Base-by-base conservation (phyloP, 2,797 vertebrate species). In the Avahi laniger region DNA sequence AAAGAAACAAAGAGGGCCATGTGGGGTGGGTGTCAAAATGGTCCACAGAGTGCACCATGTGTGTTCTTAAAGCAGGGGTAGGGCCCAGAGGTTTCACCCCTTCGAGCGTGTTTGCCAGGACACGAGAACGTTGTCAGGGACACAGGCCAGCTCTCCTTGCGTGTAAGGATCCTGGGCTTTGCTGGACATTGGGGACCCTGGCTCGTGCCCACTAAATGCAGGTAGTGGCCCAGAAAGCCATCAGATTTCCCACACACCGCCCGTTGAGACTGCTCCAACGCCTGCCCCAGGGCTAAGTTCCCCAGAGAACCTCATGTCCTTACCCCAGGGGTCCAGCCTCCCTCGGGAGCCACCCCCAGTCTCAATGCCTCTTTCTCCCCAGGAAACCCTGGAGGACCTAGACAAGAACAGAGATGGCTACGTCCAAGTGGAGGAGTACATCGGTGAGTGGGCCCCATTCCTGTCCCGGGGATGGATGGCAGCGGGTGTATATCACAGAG, bases 341-440 rank as follows among this genome's bases (percentile, higher is more conserved):
- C 26, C n/a, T 2, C 3, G 1, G 35, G n/a, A 61, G 18, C 12
- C 2, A 67, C 8, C 30, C 48, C n/a, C 13, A 26, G 5, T 38
- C 63, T 52, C 14, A 24, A 26, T 41, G 17, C 43, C 50, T 85
- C 35, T 69, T 8, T 72, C 46, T 82, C 75, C 87, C 43, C 87
- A 99, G 99, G 99, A 99, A 98, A 99, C 99, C 0, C 30, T 99
- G 35, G 99, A 99, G 75, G 99, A 99, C 98, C 99, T 99, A 28
- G 99, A 99, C 98, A 99, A 98, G 98, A 98, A 99, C 22, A 98
- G 98, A 1, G 99, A 99, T 5, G 99, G 99, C 52, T 99, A 98
- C 38, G 97, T 99, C 43, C 97, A 98, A 95, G 54, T 99, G 28
- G 50, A 98, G 0, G 99, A 99, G 96, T 99, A 99, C 96, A 99